Conservation (phyloP, 2,888 invertebrate species). For the Caenorhabditis panamensis region DNA sequence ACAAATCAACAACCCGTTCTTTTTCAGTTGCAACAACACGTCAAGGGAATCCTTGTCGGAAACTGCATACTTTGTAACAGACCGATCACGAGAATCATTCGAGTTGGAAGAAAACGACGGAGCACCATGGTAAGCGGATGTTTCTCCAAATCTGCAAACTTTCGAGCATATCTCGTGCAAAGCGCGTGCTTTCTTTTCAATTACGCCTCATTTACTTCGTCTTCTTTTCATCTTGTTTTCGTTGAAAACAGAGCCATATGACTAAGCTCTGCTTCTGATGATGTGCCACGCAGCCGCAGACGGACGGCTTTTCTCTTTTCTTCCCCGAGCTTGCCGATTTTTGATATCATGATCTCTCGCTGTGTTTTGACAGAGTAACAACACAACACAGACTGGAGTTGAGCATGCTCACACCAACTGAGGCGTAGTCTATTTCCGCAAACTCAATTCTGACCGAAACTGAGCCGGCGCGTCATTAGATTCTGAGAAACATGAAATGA, state of each 20-base stretch:
- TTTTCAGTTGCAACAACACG: constrained; percentile 17
- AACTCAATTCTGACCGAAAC: constrained; percentile 12
- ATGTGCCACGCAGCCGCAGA: background rate
- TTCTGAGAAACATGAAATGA: background rate
- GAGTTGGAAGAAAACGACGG: too few species aligned
- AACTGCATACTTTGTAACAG: background rate
- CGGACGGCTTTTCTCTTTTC: background rate
- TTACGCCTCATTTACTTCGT: background rate
- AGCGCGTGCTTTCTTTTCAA: background rate
- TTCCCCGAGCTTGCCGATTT: constrained; percentile 5
- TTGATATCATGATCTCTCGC: constrained; percentile 33
- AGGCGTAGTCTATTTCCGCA: constrained; percentile 26
- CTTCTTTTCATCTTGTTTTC: background rate
- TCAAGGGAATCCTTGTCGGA: background rate
- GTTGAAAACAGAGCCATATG: constrained; percentile 2
- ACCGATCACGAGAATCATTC: background rate
- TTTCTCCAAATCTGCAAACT: background rate
- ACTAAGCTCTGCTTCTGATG: background rate
- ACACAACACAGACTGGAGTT: constrained; percentile 13
- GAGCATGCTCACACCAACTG: too few species aligned
- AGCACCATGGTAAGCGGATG: background rate
- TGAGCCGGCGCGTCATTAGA: background rate
- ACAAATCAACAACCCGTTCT: background rate
- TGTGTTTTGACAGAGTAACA: constrained; percentile 31
- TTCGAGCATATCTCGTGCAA: background rate